A percentile compares a stretch with the other conserved stretches of the same genome.
phyloP scores from a whole-genome alignment of 2,797 vertebrate species.

The Clarias platycephalus region DNA sequence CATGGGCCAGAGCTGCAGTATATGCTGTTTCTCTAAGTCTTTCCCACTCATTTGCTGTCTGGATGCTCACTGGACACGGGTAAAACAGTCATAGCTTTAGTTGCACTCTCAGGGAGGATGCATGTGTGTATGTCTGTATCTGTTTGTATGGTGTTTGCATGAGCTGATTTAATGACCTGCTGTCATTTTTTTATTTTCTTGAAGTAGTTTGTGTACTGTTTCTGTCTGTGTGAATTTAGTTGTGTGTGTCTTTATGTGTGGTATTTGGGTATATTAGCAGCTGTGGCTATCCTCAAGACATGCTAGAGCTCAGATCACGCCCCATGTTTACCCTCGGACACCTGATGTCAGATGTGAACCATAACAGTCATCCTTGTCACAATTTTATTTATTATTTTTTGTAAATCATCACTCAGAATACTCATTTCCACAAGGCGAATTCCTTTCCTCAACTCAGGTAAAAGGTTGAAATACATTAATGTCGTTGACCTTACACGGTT shows the following conservation, averaged over 20 bases:
- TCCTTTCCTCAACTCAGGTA: background rate
- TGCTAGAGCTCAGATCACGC: slow-evolving; percentile 25
- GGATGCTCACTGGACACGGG: slow-evolving; percentile 76
- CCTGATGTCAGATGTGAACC: slow-evolving; percentile 10
- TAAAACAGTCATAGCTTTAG: slow-evolving; percentile 66
- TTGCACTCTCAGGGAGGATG: slow-evolving; percentile 34
- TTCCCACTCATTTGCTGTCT: slow-evolving; percentile 75
- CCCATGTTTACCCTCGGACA: slow-evolving; percentile 30
- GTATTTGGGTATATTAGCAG: slow-evolving; percentile 5
- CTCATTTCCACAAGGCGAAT: background rate
- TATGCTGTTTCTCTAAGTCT: slow-evolving; percentile 61
- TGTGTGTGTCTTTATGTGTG: slow-evolving; percentile 1
- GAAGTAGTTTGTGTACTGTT: slow-evolving; percentile 17
- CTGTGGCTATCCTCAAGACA: slow-evolving; percentile 21
- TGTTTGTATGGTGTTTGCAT: slow-evolving; percentile 52
- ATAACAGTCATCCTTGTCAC: background rate
- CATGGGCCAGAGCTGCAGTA: slow-evolving; percentile 86
- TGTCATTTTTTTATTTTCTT: background rate
- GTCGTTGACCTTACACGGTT: background rate
- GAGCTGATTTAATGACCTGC: background rate
- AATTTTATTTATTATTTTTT: background rate
- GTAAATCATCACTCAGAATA: background rate
- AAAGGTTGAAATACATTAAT: background rate
- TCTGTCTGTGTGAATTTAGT: background rate
- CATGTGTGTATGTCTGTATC: slow-evolving; percentile 59